phyloP scores from a whole-genome alignment of 2,113 vertebrate species.

The Xenopus laevis region DNA sequence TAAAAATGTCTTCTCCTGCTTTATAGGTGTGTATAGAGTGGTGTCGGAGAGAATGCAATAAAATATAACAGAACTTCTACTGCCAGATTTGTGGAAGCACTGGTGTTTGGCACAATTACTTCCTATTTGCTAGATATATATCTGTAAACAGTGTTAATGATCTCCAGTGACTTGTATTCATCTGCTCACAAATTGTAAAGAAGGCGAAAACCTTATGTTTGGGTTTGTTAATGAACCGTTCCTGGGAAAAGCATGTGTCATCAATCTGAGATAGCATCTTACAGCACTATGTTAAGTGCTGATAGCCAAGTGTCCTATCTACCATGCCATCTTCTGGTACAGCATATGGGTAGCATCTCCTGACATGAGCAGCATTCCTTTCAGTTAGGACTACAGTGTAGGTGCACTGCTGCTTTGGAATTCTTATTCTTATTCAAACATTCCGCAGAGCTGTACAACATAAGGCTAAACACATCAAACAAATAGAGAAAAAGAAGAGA shows the following conservation, averaged over 20 bases:
- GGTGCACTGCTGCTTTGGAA: too few relatives aligned
- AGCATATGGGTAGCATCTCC: conserved; percentile 9
- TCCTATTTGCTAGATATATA: background rate
- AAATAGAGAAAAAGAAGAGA: too few relatives aligned
- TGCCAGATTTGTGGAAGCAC: background rate
- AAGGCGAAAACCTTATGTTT: background rate
- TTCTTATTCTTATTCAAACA: too few relatives aligned
- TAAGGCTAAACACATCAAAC: too few relatives aligned
- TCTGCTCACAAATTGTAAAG: too few relatives aligned
- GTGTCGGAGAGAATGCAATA: background rate
- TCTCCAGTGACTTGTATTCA: background rate
- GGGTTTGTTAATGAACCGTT: background rate
- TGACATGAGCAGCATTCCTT: conserved; percentile 6
- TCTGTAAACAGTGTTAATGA: background rate
- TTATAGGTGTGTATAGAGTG: too few relatives aligned
- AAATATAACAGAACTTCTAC: background rate
- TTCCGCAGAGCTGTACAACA: too few relatives aligned
- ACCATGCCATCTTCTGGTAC: background rate
- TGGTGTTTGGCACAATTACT: background rate
- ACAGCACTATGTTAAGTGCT: background rate
- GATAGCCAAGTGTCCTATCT: background rate
- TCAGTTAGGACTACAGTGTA: too few relatives aligned
- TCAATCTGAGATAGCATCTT: conserved; percentile 3
- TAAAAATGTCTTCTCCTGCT: too few relatives aligned
- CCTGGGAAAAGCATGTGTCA: background rate